Evolutionary conservation across 35 echinoderm and acorn worm species (phyloP), one percentile per base, ranked within the genome.

Genomic region (Apostichopus californicus): DNA sequence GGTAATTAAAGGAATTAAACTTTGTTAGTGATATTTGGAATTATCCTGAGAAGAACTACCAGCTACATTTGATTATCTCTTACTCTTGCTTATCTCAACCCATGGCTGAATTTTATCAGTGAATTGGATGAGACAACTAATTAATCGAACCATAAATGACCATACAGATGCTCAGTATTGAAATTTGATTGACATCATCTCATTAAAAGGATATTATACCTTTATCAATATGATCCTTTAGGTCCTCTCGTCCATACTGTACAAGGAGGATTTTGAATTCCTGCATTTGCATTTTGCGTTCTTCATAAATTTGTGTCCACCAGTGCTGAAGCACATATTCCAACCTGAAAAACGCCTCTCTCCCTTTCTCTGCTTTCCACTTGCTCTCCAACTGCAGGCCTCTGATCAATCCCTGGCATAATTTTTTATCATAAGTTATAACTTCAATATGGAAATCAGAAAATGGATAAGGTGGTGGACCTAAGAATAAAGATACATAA

Each of bases 151-250:
- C 34, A 46, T 46, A 2, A 2, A 46, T 46, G 34, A 46, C 34
- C 34, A 46, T 46, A 46, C 34, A 46, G 2, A 46, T 46, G 34
- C 34, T 46, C 34, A 46, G 34, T 46, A 46, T 46, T 46, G 34
- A 46, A 46, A 46, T 46, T 46, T 46, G 1, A 46, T 46, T 46
- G 34, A 46, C 3, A 46, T 46, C 34, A 28, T 46, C 34, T 46
- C 34, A 46, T 46, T 46, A 3, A 46, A 46, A 3, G 2, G 34
- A 46, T 46, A 46, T 61, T 61, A 2, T 22, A 75, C 71, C 71
- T 75, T 75, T 75, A n/a, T 75, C 71, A 14, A 75, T 75, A 75
- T 75, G 71, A 75, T 75, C 71, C 71, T 20, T 75, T 14, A 75
- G 15, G 21, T 75, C 71, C 7, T 75, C 71, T 75, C 20, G 2